Evolutionary conservation across 2,113 vertebrate genomes (phyloP), one percentile per base, ranked within the genome.

Genomic region (Nycticebus coucang): DNA sequence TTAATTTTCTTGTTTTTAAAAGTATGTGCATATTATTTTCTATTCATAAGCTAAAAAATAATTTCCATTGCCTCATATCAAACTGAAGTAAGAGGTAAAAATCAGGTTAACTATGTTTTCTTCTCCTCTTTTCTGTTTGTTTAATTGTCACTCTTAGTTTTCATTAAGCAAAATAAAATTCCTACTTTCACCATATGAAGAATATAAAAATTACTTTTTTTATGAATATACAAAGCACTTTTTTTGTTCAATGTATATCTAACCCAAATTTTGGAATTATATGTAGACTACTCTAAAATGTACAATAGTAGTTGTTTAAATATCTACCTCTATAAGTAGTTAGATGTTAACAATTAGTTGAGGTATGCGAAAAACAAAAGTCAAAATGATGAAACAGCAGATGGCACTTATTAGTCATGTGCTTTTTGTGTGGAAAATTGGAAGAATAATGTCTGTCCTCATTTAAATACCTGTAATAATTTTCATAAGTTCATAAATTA

Each of bases 161-260:
- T 45, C n/a, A 80, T 53, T 89, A 79, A 79, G 14, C 60, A 96
- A 83, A 92, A 74, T 79, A 79, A 92, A 93, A 87, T 77, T n/a
- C 6, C 15, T 83, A n/a, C 1, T 95, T 93, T 84, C 87, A 6
- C 24, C 13, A 33, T 77, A 1, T 84, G 53, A 82, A 82, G 41
- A 80, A 45, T 75, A 22, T n/a, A 77, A 22, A 96, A 88, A 45
- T 93, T 64, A 19, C 21, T 94, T 17, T 78, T 24, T 84, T 90
- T 83, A 72, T 81, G 81, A 95, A 74, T 79, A 77, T 81, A 37
- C 2, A 59, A 93, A 91, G 5, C 8, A 62, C 28, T 91, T 78
- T 77, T 94, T 77, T 66, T 64, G 30, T 57, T 91, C 89, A 91
- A 62, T 90, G 3, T 72, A 26, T 89, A 72, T 91, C 37, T 83